phyloP scores from a whole-genome alignment of 2,113 vertebrate species.

The Elephantulus edwardii region DNA sequence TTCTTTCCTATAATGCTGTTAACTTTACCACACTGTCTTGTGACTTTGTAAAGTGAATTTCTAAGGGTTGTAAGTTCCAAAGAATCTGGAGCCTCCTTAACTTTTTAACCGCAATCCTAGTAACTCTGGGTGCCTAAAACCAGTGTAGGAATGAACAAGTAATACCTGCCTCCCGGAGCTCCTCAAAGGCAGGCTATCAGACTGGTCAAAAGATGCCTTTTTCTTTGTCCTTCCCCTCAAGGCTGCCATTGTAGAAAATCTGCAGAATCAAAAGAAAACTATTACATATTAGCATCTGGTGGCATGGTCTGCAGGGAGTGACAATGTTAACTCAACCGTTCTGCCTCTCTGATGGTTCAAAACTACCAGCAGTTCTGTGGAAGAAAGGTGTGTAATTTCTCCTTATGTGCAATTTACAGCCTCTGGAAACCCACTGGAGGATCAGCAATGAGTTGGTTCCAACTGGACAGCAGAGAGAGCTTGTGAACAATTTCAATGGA shows the following conservation, averaged over 20 bases:
- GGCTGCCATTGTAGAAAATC: constrained; percentile 85
- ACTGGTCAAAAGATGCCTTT: constrained; percentile 87
- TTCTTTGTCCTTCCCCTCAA: constrained; percentile 89
- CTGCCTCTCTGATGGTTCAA: no score
- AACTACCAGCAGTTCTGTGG: no score
- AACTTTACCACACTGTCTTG: background rate
- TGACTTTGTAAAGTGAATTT: background rate
- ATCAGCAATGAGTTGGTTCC: no score
- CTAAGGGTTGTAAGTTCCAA: background rate
- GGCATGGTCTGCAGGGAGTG: no score
- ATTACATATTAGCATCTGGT: background rate
- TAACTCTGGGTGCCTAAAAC: background rate
- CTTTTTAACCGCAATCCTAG: background rate
- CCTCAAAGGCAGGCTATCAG: constrained; percentile 89
- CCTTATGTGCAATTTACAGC: no score
- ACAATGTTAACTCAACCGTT: no score
- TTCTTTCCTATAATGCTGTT: background rate
- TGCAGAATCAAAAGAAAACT: constrained; percentile 62
- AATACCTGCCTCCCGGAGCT: constrained; percentile 93
- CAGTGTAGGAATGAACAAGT: background rate
- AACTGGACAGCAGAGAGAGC: no score
- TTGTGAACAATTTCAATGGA: no score
- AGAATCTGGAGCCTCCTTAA: background rate
- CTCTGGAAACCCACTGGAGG: no score
- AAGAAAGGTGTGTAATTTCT: no score